phyloP scores from a whole-genome alignment of 2,113 vertebrate genomes.

The Tyrannus savana region DNA sequence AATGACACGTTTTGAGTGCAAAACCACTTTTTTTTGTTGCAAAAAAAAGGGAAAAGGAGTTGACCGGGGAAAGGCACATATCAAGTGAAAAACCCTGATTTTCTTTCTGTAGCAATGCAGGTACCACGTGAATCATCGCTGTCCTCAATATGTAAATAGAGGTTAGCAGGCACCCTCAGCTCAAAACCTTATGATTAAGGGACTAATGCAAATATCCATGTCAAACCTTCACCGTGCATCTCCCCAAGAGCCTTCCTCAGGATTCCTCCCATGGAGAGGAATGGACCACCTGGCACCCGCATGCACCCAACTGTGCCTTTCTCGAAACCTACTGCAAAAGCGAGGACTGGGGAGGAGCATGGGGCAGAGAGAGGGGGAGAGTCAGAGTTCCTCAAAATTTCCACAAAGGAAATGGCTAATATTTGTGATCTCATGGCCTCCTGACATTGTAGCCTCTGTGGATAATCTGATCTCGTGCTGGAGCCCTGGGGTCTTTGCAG shows the following conservation, averaged over 20 bases:
- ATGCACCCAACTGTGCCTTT: not conserved
- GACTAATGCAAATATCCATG: not conserved
- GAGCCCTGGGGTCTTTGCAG: not conserved
- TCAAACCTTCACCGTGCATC: not conserved
- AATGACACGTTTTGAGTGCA: not conserved
- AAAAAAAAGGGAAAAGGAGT: not conserved
- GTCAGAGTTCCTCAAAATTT: slow-evolving; percentile 38
- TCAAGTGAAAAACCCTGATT: slow-evolving; percentile 39
- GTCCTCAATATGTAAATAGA: slow-evolving; percentile 51
- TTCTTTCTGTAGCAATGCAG: slow-evolving; percentile 69
- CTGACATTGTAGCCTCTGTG: slow-evolving; percentile 10
- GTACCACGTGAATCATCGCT: slow-evolving; percentile 51
- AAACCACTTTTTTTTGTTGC: not conserved
- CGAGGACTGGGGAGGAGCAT: not conserved
- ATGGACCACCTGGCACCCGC: not conserved
- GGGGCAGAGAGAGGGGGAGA: not conserved
- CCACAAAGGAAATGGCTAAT: not conserved
- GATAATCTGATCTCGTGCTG: not conserved
- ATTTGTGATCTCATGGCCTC: slow-evolving; percentile 9
- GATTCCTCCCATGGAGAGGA: not conserved
- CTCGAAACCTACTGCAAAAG: not conserved
- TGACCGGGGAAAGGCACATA: not conserved
- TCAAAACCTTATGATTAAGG: not conserved
- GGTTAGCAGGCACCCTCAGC: slow-evolving; percentile 32
- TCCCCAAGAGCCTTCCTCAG: not conserved